Conservation (phyloP, 2,888 invertebrate species). For the Diarsia brunnea region DNA sequence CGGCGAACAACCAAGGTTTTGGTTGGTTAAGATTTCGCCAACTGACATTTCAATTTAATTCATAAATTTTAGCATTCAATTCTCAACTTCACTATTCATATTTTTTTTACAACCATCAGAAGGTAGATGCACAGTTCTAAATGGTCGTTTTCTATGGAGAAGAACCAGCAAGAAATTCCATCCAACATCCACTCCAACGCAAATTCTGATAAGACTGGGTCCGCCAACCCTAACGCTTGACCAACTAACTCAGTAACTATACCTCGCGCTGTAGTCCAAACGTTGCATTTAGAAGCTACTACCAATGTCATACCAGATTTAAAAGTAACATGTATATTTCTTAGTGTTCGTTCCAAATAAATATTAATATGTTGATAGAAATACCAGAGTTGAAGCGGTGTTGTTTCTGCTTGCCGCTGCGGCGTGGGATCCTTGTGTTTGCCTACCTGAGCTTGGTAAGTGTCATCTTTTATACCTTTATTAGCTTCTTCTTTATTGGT, state of each 20-base stretch:
- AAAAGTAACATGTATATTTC: slow-evolving; percentile 29
- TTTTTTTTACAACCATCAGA: background rate
- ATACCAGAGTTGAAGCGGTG: slow-evolving; percentile 58
- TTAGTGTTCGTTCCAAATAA: slow-evolving; percentile 6
- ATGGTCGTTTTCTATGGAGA: too few relatives aligned
- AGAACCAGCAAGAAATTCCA: background rate
- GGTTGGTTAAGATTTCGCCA: background rate
- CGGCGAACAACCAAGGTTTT: background rate
- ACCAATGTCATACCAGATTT: slow-evolving; percentile 2
- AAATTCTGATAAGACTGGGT: background rate
- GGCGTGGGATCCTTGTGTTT: slow-evolving; percentile 58
- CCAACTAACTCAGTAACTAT: slow-evolving; percentile 44
- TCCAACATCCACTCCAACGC: too few relatives aligned
- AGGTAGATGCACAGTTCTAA: background rate
- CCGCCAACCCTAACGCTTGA: slow-evolving; percentile 41
- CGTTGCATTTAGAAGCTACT: slow-evolving; percentile 34
- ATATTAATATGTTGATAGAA: slow-evolving; percentile 56
- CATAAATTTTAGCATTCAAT: background rate
- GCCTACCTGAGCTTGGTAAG: slow-evolving; percentile 62
- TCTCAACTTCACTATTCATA: background rate
- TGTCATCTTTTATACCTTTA: background rate
- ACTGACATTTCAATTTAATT: background rate
- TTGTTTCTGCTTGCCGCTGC: slow-evolving; percentile 60
- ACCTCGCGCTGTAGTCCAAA: slow-evolving; percentile 23
- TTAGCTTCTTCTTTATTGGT: slow-evolving; percentile 3